Percentiles rank a stretch among this genome's conserved stretches.
phyloP scores from a whole-genome alignment of 2,113 vertebrate genomes.

The Scomber japonicus region DNA sequence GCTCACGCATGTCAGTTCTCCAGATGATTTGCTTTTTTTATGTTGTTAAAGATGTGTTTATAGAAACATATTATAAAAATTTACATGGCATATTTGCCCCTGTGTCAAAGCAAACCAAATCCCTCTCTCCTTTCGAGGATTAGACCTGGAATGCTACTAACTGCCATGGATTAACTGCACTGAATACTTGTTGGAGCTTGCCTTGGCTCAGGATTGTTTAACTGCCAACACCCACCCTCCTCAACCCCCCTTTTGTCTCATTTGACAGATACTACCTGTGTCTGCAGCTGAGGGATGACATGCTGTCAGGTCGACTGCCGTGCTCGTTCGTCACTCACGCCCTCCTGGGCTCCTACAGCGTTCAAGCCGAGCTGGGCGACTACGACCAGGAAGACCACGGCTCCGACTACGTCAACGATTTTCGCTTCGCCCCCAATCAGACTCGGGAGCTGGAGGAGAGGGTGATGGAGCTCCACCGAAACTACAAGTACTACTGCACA shows the following conservation, averaged over 20 bases:
- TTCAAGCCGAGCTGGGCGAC: conserved; percentile 96
- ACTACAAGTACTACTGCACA: conserved; percentile 88
- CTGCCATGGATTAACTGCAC: conserved; percentile 60
- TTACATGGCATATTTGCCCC: conserved; percentile 38
- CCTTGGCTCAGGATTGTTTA: conserved; percentile 53
- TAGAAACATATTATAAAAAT: conserved; percentile 50
- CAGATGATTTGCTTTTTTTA: conserved; percentile 16
- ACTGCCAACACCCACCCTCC: conserved; percentile 53
- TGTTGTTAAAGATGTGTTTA: conserved; percentile 40
- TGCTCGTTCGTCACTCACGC: conserved; percentile 98
- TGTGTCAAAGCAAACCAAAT: conserved; percentile 63
- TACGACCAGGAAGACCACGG: conserved; percentile 93
- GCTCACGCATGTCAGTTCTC: conserved; percentile 25
- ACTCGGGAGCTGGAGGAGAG: conserved; percentile 96
- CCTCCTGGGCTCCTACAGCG: conserved; percentile 94
- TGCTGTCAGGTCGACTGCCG: conserved; percentile 95
- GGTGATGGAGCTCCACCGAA: conserved; percentile 98
- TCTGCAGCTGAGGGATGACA: conserved; percentile 97
- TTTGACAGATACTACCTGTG: conserved; percentile 96
- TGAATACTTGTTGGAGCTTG: conserved; percentile 66
- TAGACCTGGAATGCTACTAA: conserved; percentile 67
- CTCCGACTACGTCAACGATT: conserved; percentile 92
- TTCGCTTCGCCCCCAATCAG: conserved; percentile 97
- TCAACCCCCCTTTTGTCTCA: conserved; percentile 38
- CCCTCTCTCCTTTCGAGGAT: conserved; percentile 58